phyloP scores from a whole-genome alignment of 2,888 invertebrate genomes.

The Lysandra bellargus region DNA sequence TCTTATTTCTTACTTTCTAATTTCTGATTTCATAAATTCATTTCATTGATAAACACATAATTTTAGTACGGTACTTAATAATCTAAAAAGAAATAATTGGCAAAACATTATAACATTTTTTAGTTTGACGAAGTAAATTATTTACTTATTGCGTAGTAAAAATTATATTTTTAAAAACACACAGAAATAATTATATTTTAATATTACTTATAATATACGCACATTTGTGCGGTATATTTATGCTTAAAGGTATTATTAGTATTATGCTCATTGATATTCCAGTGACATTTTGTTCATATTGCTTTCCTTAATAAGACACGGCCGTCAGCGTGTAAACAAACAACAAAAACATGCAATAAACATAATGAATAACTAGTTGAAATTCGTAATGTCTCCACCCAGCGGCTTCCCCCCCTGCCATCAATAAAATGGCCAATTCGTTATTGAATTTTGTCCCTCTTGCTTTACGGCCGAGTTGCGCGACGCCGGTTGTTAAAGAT shows the following conservation, averaged over 20 bases:
- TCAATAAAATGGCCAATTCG: constrained; percentile 82
- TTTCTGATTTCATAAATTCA: no score
- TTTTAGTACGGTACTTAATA: no score
- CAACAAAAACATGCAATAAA: constrained; percentile 60
- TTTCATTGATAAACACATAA: no score
- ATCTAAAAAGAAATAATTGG: no score
- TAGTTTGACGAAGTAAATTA: no score
- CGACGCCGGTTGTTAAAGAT: constrained; percentile 74
- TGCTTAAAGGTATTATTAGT: background rate
- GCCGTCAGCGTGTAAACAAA: constrained; percentile 55
- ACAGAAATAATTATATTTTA: no score
- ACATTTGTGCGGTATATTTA: background rate
- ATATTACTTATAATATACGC: no score
- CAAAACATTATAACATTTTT: no score
- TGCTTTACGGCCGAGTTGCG: constrained; percentile 70
- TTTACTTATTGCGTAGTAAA: no score
- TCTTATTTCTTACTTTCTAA: background rate
- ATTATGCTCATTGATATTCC: background rate
- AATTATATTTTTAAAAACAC: no score
- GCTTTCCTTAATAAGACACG: constrained; percentile 39
- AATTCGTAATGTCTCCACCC: constrained; percentile 66
- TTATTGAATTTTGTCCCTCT: constrained; percentile 78
- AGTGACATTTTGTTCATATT: constrained; percentile 11
- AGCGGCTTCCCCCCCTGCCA: constrained; percentile 73
- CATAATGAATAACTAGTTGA: constrained; percentile 62